phyloP scores from a whole-genome alignment of 1,140 invertebrate genomes.

The Drosophila mayri region DNA sequence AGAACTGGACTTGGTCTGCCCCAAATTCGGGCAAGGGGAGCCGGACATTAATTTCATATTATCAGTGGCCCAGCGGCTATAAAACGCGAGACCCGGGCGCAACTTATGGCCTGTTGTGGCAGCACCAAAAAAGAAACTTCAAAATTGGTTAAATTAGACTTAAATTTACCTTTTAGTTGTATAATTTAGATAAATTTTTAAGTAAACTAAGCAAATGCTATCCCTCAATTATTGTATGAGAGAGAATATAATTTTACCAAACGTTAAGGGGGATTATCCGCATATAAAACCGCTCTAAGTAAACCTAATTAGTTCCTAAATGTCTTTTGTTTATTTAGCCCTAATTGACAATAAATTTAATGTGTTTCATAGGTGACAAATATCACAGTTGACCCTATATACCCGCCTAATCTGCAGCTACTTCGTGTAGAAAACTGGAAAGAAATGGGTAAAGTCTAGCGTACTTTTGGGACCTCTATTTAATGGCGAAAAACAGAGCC shows the following conservation, averaged over 20 bases:
- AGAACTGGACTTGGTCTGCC: neutral
- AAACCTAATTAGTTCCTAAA: neutral
- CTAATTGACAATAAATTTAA: no score
- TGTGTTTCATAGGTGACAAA: neutral
- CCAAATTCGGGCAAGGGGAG: neutral
- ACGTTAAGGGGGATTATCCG: no score
- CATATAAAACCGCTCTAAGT: neutral
- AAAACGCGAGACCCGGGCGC: conserved; percentile 54
- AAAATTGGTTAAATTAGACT: neutral
- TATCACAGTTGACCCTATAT: neutral
- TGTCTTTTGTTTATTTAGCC: no score
- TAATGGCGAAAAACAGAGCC: conserved; percentile 55
- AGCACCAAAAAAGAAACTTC: neutral
- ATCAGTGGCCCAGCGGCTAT: conserved; percentile 65
- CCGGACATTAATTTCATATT: conserved; percentile 79
- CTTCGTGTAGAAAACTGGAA: conserved; percentile 21
- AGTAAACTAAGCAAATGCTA: neutral
- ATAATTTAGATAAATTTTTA: neutral
- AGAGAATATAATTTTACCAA: neutral
- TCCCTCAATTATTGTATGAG: neutral
- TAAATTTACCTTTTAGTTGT: neutral
- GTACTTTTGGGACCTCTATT: conserved; percentile 67
- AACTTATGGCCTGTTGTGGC: conserved; percentile 46
- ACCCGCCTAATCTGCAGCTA: conserved; percentile 11
- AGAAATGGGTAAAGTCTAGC: conserved; percentile 46